A percentile compares a stretch with the other conserved stretches of the same genome.
phyloP scores from a whole-genome alignment of 1,140 invertebrate genomes.

The Agrilus planipennis region DNA sequence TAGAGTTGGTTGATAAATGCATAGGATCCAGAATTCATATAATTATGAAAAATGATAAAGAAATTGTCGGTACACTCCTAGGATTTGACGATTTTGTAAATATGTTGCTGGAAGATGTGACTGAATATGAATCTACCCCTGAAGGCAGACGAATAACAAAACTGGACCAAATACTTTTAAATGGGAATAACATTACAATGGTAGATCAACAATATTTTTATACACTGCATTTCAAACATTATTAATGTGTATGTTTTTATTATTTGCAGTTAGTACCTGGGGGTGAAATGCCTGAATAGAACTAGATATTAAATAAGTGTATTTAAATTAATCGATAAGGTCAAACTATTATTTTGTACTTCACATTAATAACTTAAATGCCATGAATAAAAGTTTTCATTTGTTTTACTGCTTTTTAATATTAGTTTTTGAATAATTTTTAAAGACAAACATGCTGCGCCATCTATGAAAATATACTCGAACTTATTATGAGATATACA shows the following conservation, averaged over 20 bases:
- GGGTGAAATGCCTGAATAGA: slow-evolving; percentile 51
- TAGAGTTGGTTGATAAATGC: slow-evolving; percentile 99
- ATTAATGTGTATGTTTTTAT: slow-evolving; percentile 9
- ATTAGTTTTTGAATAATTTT: too few species aligned
- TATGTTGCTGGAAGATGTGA: slow-evolving; percentile 88
- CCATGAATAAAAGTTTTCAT: too few species aligned
- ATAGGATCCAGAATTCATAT: slow-evolving; percentile 98
- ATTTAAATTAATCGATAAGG: too few species aligned
- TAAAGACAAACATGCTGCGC: too few species aligned
- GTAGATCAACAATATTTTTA: slow-evolving; percentile 40
- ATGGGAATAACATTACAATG: slow-evolving; percentile 99
- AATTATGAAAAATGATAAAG: slow-evolving; percentile 99
- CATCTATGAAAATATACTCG: too few species aligned
- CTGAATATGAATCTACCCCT: slow-evolving; percentile 89
- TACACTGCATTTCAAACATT: slow-evolving; percentile 2
- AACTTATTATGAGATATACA: too few species aligned
- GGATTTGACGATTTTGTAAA: slow-evolving; percentile 99
- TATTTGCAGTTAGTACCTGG: slow-evolving; percentile 52
- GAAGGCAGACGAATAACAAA: slow-evolving; percentile 95
- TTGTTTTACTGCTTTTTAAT: too few species aligned
- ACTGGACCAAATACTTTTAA: slow-evolving; percentile 94
- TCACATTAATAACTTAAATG: too few species aligned
- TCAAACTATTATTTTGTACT: too few species aligned
- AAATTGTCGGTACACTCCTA: slow-evolving; percentile 93
- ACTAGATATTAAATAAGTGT: neutral